These are phyloP conservation scores for Rhopilema esculentum DNA, from an alignment of 30 jellyfish, hydroid and myxozoan genomes.

Conservation along the genomic window DNA sequence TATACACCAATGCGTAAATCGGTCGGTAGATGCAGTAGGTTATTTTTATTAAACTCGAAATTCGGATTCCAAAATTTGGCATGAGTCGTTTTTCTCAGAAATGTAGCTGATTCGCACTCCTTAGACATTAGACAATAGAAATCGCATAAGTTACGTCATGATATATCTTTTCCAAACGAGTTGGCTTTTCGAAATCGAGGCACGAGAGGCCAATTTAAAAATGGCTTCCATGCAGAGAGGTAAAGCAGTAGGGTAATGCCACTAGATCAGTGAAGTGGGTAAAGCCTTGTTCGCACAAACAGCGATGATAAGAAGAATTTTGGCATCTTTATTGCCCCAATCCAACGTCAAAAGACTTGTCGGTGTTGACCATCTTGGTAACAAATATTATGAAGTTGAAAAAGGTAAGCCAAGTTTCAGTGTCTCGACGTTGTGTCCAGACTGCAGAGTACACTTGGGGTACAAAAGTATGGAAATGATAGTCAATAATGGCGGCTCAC, in stretches of 20 bases:
- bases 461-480: too few species aligned
- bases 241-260: background rate
- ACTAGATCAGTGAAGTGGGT: too few species aligned
- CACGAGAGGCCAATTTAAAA: background rate
- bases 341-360: conserved; percentile 54
- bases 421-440: background rate
- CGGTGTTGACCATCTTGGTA: conserved; percentile 83
- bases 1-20: too few species aligned
- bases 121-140: background rate
- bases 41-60: too few species aligned
- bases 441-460: background rate
- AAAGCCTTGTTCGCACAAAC: background rate
- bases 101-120: too few species aligned
- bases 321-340: conserved; percentile 48
- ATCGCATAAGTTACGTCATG: too few species aligned
- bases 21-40: too few species aligned
- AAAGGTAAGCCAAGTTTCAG: conserved; percentile 38
- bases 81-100: too few species aligned
- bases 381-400: conserved; percentile 69
- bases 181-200: background rate
- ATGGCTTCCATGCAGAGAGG: background rate
- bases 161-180: too few species aligned
- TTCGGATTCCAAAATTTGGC: too few species aligned
- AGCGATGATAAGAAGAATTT: conserved; percentile 33
- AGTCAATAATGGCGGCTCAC: too few species aligned